Percentiles rank a stretch among this genome's conserved stretches.
These are phyloP conservation scores for Microcebus lehilahytsara DNA, from an alignment of 2,113 vertebrate genomes.

Conservation along the genomic window DNA sequence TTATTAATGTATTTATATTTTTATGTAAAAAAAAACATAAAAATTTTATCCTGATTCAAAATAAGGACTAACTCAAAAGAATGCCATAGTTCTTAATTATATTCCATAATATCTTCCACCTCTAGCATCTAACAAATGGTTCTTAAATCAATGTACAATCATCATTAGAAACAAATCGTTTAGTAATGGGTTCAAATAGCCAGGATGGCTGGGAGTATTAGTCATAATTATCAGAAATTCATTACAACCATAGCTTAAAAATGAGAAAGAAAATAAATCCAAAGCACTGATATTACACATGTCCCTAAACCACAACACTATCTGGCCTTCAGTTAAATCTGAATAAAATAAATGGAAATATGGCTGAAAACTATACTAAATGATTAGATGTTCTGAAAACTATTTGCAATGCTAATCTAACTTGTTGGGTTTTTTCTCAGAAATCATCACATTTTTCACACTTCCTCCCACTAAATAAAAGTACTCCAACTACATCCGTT, in stretches of 20 bases:
- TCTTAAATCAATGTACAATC: constrained; percentile 10
- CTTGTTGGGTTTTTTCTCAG: background rate
- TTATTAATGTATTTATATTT: background rate
- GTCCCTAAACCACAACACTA: constrained; percentile 34
- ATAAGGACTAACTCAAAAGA: constrained; percentile 7
- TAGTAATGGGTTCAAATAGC: constrained; percentile 49
- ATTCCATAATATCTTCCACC: background rate
- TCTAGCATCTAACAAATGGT: constrained; percentile 36
- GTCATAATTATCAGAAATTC: constrained; percentile 55
- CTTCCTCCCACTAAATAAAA: constrained; percentile 27
- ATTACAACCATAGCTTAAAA: constrained; percentile 25
- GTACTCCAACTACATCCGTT: constrained; percentile 18
- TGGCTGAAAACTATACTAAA: background rate
- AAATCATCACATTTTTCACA: constrained; percentile 15
- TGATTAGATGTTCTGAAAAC: constrained; percentile 1
- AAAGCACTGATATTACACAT: constrained; percentile 32
- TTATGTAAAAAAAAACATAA: constrained; percentile 38
- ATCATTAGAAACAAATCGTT: constrained; percentile 19
- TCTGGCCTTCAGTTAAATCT: constrained; percentile 27
- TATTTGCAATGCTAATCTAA: background rate
- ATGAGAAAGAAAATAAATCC: constrained; percentile 37
- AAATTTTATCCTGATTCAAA: constrained; percentile 53
- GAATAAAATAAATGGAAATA: constrained; percentile 38
- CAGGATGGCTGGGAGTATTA: constrained; percentile 25
- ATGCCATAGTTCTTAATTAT: constrained; percentile 18